Percentiles rank a stretch among this genome's conserved stretches.
Evolutionary conservation across 2,888 invertebrate species (phyloP).

Genomic region (Agonopterix subpropinquella): DNA sequence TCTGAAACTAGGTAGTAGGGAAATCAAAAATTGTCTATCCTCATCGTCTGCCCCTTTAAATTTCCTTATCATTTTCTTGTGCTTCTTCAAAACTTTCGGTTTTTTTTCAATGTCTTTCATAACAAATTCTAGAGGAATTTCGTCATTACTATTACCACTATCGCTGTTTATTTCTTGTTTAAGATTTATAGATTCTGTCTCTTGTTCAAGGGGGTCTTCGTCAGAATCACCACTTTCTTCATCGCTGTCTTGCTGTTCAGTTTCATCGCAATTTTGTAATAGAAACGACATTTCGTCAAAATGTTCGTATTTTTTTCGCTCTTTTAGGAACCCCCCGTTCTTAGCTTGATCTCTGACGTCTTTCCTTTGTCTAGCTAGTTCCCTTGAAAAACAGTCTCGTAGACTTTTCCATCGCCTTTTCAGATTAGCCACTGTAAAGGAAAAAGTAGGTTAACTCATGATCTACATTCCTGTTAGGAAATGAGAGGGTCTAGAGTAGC

Average conservation of each 20-base stretch:
- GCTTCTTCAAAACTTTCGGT: background rate
- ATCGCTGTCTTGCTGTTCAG: constrained; percentile 1
- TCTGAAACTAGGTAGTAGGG: constrained; percentile 41
- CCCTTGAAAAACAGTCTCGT: constrained; percentile 45
- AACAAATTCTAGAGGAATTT: too few relatives aligned
- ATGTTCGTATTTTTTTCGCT: constrained; percentile 39
- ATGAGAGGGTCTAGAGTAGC: too few relatives aligned
- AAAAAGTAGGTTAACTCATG: too few relatives aligned
- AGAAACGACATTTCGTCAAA: constrained; percentile 38
- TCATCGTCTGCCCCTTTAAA: constrained; percentile 36
- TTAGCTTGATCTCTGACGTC: constrained; percentile 19
- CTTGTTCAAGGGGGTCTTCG: too few relatives aligned
- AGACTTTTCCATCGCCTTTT: constrained; percentile 49
- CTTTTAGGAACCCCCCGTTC: constrained; percentile 21
- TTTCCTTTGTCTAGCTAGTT: constrained; percentile 29
- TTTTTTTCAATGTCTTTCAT: too few relatives aligned
- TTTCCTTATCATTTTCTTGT: background rate
- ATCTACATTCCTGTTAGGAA: too few relatives aligned
- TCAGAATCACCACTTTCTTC: too few relatives aligned
- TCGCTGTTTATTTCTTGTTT: too few relatives aligned
- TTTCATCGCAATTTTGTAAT: constrained; percentile 12
- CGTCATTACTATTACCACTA: too few relatives aligned
- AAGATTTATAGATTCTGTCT: too few relatives aligned
- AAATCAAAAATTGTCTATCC: constrained; percentile 46
- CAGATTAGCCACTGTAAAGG: constrained; percentile 30